Percentiles rank a stretch among this genome's conserved stretches.
Conservation (phyloP, 2,888 invertebrate species). For the Strigamia maritima region DNA sequence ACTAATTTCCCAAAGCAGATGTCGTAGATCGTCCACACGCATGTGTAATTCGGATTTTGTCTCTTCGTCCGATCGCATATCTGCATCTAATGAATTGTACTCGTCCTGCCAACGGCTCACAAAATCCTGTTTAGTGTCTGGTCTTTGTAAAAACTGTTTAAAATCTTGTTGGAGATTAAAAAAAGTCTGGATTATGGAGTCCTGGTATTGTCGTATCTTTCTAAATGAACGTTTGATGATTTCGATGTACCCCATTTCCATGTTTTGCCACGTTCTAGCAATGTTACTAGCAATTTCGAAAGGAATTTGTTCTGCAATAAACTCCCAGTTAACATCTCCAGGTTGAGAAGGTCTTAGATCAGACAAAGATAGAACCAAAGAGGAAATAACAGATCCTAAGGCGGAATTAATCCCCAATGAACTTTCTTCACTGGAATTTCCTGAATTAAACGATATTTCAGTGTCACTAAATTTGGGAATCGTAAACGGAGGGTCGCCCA, state of each 20-base stretch:
- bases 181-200: not conserved
- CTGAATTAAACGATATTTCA: not conserved
- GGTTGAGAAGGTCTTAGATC: constrained; percentile 21
- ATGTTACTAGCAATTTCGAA: not conserved
- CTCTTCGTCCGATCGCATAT: constrained; percentile 33
- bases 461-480: not conserved
- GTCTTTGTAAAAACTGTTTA: not conserved
- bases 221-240: not conserved
- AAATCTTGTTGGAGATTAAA: constrained; percentile 28
- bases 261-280: constrained; percentile 19
- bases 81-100: constrained; percentile 5
- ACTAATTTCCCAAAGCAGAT: constrained; percentile 19
- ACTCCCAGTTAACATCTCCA: constrained; percentile 14
- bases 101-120: constrained; percentile 15
- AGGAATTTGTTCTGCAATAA: not conserved
- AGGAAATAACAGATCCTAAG: not conserved
- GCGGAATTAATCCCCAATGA: not conserved
- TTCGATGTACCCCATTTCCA: constrained; percentile 35
- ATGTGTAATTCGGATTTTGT: constrained; percentile 32
- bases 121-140: constrained; percentile 17
- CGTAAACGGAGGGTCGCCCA: not conserved
- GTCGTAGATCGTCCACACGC: constrained; percentile 20
- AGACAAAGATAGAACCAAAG: not conserved
- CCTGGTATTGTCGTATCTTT: constrained; percentile 21
- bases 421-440: not conserved